A percentile compares a stretch with the other conserved stretches of the same genome.
phyloP scores from a whole-genome alignment of 2,113 vertebrate genomes.

The Cynocephalus volans region DNA sequence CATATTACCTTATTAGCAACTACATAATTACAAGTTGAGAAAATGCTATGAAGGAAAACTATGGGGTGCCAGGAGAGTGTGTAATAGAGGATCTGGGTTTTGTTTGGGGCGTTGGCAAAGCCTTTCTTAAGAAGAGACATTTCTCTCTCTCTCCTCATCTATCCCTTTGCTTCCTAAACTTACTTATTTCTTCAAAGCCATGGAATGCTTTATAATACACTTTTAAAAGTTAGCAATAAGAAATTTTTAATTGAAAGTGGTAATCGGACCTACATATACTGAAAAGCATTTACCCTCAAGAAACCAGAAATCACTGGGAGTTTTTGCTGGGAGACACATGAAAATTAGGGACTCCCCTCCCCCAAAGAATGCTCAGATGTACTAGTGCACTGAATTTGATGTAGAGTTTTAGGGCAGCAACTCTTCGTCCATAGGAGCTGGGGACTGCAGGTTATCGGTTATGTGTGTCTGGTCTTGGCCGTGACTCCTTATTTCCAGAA shows the following conservation, averaged over 20 bases:
- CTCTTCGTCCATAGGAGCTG: neutral
- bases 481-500: neutral
- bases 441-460: neutral
- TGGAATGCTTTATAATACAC: constrained; percentile 33
- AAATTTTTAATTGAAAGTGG: constrained; percentile 25
- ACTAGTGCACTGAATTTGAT: neutral
- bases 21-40: constrained; percentile 43
- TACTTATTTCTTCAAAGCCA: constrained; percentile 55
- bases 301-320: neutral
- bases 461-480: neutral
- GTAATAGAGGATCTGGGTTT: neutral
- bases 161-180: neutral
- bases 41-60: constrained; percentile 14
- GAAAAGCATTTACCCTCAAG: neutral
- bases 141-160: neutral
- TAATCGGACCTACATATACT: neutral
- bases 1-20: constrained; percentile 56
- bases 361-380: neutral
- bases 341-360: neutral
- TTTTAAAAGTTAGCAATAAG: constrained; percentile 50
- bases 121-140: neutral
- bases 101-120: constrained; percentile 15
- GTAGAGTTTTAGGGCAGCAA: neutral
- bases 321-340: neutral
- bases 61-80: neutral